A percentile compares a stretch with the other conserved stretches of the same genome.
These are phyloP conservation scores for Platycercus adscitus DNA, from an alignment of 2,113 vertebrate species.

Conservation along the genomic window DNA sequence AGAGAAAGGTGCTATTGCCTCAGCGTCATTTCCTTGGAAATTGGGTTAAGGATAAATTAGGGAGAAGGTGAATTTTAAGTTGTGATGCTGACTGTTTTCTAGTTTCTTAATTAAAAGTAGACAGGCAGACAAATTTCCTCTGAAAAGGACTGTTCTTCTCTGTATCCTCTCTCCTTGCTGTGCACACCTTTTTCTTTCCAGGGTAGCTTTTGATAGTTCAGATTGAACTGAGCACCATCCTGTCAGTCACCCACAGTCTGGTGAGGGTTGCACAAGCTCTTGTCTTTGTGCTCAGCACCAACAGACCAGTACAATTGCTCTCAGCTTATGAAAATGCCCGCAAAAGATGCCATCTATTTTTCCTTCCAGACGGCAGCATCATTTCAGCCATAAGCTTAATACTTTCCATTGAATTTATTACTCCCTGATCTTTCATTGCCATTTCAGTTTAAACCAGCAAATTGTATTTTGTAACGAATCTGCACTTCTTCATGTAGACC, in stretches of 20 bases:
- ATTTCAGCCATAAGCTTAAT: not conserved
- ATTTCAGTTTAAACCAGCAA: not conserved
- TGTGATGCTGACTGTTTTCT: not conserved
- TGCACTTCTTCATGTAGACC: not conserved
- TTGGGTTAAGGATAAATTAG: not conserved
- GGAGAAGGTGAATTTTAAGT: not conserved
- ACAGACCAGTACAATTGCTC: not conserved
- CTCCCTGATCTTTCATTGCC: not conserved
- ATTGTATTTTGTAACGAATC: not conserved
- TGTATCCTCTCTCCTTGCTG: fast-evolving
- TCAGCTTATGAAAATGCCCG: not conserved
- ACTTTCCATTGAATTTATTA: not conserved
- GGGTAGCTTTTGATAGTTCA: not conserved
- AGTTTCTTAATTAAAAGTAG: not conserved
- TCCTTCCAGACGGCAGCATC: not conserved
- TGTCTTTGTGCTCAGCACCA: not conserved
- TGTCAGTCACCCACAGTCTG: not conserved
- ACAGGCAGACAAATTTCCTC: not conserved
- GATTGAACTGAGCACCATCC: not conserved
- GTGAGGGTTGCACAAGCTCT: not conserved
- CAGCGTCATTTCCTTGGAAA: not conserved
- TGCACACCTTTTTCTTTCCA: not conserved
- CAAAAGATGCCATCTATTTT: not conserved
- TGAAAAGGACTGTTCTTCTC: not conserved
- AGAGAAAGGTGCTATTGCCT: not conserved